Percentiles rank a stretch among this genome's conserved stretches.
Evolutionary conservation across 2,797 vertebrate genomes (phyloP).

Genomic region (Coilia nasus): DNA sequence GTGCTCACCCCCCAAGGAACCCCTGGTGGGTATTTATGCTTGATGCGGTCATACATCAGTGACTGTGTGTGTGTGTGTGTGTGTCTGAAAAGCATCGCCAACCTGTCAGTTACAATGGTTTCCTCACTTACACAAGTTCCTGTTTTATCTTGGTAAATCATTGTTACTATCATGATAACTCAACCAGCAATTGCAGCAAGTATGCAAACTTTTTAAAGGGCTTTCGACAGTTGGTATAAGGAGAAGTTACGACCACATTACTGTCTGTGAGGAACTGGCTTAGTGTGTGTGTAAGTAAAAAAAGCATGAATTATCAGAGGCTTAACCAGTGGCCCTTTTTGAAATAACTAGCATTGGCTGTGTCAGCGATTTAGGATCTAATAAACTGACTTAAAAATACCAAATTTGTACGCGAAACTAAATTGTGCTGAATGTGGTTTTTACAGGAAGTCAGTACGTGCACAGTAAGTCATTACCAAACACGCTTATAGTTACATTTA

Average conservation of each 20-base stretch:
- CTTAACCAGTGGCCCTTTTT: background rate
- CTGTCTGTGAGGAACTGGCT: background rate
- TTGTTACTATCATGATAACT: background rate
- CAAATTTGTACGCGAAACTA: background rate
- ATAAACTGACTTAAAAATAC: background rate
- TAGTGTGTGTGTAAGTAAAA: background rate
- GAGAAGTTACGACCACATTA: background rate
- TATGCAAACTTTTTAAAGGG: background rate
- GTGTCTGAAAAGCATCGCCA: background rate
- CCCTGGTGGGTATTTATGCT: constrained; percentile 32
- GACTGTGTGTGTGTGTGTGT: background rate
- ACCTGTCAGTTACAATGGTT: constrained; percentile 14
- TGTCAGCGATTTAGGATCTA: background rate
- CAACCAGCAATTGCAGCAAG: background rate
- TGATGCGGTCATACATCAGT: background rate
- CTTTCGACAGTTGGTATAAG: too few relatives aligned
- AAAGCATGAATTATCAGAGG: too few relatives aligned
- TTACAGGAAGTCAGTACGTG: background rate
- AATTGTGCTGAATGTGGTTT: background rate
- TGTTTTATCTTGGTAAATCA: constrained; percentile 33
- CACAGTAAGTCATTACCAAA: background rate
- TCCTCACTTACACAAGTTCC: constrained; percentile 17
- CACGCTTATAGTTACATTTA: background rate
- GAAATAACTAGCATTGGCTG: background rate
- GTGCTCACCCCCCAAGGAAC: constrained; percentile 57